A percentile compares a stretch with the other conserved stretches of the same genome.
phyloP scores from a whole-genome alignment of 2,888 invertebrate genomes.

The Crepidodera aurea region DNA sequence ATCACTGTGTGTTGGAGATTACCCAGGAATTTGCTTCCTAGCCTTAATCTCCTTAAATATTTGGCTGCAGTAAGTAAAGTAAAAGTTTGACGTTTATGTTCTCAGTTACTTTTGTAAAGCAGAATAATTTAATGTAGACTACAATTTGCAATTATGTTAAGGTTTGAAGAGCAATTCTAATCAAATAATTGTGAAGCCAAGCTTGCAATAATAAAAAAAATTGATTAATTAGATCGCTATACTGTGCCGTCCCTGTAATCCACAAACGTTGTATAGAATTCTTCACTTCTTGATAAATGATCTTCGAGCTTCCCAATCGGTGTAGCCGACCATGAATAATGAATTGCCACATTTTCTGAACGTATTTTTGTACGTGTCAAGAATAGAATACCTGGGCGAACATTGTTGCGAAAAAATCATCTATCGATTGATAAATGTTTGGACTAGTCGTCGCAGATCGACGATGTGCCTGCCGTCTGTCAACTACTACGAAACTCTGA shows the following conservation, averaged over 20 bases:
- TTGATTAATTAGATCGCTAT: not conserved
- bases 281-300: conserved; percentile 35
- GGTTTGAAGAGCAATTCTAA: no score
- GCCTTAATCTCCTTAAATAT: no score
- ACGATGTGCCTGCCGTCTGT: not conserved
- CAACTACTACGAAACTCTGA: not conserved
- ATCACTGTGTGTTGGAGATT: no score
- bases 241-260: not conserved
- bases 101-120: no score
- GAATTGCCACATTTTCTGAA: conserved; percentile 36
- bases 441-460: not conserved
- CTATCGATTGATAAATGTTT: conserved; percentile 27
- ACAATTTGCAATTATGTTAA: no score
- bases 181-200: no score
- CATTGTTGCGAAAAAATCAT: conserved; percentile 25
- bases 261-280: conserved; percentile 28
- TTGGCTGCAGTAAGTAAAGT: no score
- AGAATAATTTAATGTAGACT: no score
- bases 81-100: no score
- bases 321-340: conserved; percentile 35
- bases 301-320: conserved; percentile 28
- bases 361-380: conserved; percentile 33
- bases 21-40: no score
- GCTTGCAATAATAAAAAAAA: no score
- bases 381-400: conserved; percentile 33